A percentile compares a stretch with the other conserved stretches of the same genome.
Conservation (phyloP, 2,888 invertebrate genomes). For the Saturnia japonica region DNA sequence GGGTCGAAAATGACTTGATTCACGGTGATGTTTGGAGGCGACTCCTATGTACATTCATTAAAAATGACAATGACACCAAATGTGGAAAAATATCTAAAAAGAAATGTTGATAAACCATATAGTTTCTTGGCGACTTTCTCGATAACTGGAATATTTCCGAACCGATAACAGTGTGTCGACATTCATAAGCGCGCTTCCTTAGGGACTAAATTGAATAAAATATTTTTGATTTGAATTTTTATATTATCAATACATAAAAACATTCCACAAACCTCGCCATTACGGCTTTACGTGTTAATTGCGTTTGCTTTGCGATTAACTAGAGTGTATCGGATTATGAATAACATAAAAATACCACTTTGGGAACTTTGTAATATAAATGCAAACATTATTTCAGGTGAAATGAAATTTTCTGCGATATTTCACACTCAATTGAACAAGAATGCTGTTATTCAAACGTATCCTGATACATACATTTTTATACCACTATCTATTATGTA, state of each 20-base stretch:
- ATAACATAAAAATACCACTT: neutral
- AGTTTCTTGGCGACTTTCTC: no score
- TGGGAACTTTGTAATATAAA: neutral
- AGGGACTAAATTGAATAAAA: no score
- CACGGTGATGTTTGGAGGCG: no score
- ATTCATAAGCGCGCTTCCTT: no score
- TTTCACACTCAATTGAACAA: slow-evolving; percentile 63
- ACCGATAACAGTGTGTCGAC: no score
- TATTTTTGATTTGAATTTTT: no score
- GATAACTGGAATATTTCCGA: no score
- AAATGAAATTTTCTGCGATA: neutral
- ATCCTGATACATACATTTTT: slow-evolving; percentile 40
- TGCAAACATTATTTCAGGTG: neutral
- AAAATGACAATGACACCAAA: no score
- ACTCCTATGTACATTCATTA: no score
- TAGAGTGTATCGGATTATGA: neutral
- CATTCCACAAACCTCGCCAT: neutral
- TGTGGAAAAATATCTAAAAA: no score
- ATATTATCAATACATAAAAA: neutral
- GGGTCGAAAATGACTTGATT: no score
- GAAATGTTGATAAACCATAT: no score
- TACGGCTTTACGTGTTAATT: neutral
- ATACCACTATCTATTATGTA: slow-evolving; percentile 48
- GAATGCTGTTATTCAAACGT: slow-evolving; percentile 46
- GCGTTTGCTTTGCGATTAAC: neutral